phyloP scores from a whole-genome alignment of 2,888 invertebrate species.

The Mellilla xanthometata region DNA sequence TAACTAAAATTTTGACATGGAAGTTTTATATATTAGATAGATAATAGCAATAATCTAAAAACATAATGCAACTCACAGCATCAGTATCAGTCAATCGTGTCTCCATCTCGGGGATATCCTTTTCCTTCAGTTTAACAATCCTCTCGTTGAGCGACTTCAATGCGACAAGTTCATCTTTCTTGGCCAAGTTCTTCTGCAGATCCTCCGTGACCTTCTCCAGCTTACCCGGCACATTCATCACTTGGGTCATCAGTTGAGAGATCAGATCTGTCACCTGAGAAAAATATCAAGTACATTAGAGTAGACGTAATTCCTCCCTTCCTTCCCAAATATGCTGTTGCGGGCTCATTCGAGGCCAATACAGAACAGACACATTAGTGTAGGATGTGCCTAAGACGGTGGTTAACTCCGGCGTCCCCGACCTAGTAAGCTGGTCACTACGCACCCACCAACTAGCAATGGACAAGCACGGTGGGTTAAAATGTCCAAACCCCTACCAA shows the following conservation, averaged over 20 bases:
- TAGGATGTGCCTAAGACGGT: too few species aligned
- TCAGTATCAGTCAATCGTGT: constrained; percentile 75
- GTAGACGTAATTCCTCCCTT: too few species aligned
- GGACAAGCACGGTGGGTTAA: too few species aligned
- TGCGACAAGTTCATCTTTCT: constrained; percentile 86
- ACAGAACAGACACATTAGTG: too few species aligned
- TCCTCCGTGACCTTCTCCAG: constrained; percentile 84
- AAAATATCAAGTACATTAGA: not conserved
- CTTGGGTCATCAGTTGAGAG: constrained; percentile 84
- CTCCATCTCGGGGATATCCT: constrained; percentile 85
- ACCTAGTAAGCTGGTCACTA: too few species aligned
- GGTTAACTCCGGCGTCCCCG: too few species aligned
- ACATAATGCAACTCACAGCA: constrained; percentile 44
- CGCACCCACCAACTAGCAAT: too few species aligned
- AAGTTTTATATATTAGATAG: too few species aligned
- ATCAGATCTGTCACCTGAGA: constrained; percentile 83
- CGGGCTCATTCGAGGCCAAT: too few species aligned
- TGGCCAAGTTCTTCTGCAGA: constrained; percentile 84
- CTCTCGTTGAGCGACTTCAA: constrained; percentile 87
- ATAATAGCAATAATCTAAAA: constrained; percentile 6
- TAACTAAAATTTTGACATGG: too few species aligned
- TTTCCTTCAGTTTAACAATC: constrained; percentile 82
- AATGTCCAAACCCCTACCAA: too few species aligned
- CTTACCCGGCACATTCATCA: constrained; percentile 86
- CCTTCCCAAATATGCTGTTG: too few species aligned